Evolutionary conservation across 1,140 invertebrate genomes (phyloP).

Genomic region (Dendroctonus ponderosae): DNA sequence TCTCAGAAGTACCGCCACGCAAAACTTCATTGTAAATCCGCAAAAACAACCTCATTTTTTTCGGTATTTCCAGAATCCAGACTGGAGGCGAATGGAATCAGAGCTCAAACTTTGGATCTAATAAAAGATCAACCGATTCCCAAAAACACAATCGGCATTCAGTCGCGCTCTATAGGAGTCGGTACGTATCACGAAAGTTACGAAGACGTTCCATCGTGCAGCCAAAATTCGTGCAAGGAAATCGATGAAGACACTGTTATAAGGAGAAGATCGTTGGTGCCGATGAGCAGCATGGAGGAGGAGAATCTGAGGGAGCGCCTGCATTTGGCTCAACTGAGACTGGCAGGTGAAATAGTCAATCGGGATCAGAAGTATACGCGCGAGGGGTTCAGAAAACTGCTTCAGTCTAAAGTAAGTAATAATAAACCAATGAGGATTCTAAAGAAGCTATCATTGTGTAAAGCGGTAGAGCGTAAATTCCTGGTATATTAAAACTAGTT

Average conservation of each 20-base stretch:
- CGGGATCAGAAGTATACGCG: constrained; percentile 59
- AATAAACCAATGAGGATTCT: not conserved
- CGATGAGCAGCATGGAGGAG: constrained; percentile 65
- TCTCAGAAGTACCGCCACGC: not conserved
- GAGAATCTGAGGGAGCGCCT: constrained; percentile 62
- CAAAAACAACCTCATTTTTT: not conserved
- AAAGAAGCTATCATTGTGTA: too few relatives aligned
- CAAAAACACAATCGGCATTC: constrained; percentile 5
- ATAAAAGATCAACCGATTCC: constrained; percentile 23
- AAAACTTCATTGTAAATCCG: not conserved
- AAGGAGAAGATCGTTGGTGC: constrained; percentile 41
- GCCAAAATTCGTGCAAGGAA: constrained; percentile 12
- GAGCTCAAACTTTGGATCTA: constrained; percentile 23
- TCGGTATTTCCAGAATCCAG: constrained; percentile 13
- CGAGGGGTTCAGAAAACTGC: constrained; percentile 62
- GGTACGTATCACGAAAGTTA: constrained; percentile 21
- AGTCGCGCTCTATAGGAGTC: constrained; percentile 36
- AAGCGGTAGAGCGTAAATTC: too few relatives aligned
- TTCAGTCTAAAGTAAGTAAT: constrained; percentile 64
- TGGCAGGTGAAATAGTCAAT: constrained; percentile 63
- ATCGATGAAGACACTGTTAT: constrained; percentile 40
- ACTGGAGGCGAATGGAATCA: constrained; percentile 3
- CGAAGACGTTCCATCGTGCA: constrained; percentile 12
- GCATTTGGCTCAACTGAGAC: constrained; percentile 57
- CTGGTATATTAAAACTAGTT: too few relatives aligned